A percentile compares a stretch with the other conserved stretches of the same genome.
Conservation (phyloP, 1,140 invertebrate species). For the Drosophila kurseongensis region DNA sequence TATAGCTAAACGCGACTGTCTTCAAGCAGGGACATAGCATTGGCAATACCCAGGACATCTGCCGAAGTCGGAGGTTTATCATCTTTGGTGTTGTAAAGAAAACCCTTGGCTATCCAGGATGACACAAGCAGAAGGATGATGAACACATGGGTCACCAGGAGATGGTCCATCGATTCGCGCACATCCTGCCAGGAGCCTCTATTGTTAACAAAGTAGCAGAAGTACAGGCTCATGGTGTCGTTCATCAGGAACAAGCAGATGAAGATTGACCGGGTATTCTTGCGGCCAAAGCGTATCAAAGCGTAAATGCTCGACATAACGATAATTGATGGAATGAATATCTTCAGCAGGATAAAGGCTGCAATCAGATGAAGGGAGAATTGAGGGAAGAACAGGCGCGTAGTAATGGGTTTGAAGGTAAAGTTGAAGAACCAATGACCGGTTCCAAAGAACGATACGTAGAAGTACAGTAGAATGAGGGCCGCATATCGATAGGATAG, state of each 20-base stretch:
- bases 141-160: conserved; percentile 28
- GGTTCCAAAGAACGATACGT: conserved; percentile 96
- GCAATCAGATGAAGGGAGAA: conserved; percentile 97
- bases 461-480: conserved; percentile 91
- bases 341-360: conserved; percentile 92
- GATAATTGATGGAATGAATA: conserved; percentile 93
- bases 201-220: conserved; percentile 93
- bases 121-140: conserved; percentile 15
- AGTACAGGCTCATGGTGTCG: conserved; percentile 90
- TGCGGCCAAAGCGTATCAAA: conserved; percentile 30
- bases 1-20: conserved; percentile 13
- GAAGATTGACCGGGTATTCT: conserved; percentile 85
- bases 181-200: conserved; percentile 97
- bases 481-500: conserved; percentile 60
- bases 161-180: conserved; percentile 87
- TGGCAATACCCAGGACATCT: neutral
- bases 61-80: neutral
- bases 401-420: conserved; percentile 96
- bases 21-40: neutral
- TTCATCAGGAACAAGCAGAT: conserved; percentile 91
- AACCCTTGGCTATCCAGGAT: conserved; percentile 17
- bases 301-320: conserved; percentile 85
- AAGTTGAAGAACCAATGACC: conserved; percentile 98
- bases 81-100: conserved; percentile 9
- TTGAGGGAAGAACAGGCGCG: conserved; percentile 94